Evolutionary conservation across 2,113 vertebrate genomes (phyloP), one percentile per base, ranked within the genome.

Genomic region (Rhinogobius similis): DNA sequence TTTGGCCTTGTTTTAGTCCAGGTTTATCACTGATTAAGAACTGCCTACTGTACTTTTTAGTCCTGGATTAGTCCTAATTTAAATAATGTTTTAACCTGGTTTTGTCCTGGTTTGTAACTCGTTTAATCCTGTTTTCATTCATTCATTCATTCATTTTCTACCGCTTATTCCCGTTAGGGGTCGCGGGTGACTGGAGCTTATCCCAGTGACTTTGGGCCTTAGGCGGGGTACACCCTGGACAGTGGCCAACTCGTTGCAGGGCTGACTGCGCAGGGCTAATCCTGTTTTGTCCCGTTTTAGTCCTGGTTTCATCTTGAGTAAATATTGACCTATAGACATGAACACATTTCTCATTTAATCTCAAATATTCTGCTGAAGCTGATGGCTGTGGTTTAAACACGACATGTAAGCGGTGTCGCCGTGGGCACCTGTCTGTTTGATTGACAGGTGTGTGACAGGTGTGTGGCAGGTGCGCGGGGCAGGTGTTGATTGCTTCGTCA

Each of bases 401-500:
- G 2, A 36, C 32, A 61, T 61, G 58, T 61, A 38, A 61, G n/a
- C 39, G 39, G 39, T 38, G 18, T 1, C 1, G 3, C 4, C 29
- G 16, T 61, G 27, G 8, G 14, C 27, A 14, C 56, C 27, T 29
- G 29, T 36, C 58, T 36, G 16, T 12, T n/a, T 36, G 58, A 58
- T 2, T 38, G 29, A 38, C 27, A 61, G 58, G 58, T 61, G 58
- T n/a, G 29, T 61, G 58, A 4, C 29, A 32, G 24, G 56, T 56
- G 53, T 6, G 24, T 56, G 55, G 16, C 55, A 58, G 55, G 55
- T 27, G 56, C 10, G 46, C 7, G 10, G 46, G 26, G 29, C 58
- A 61, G 58, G 58, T 61, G 58, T 36, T 36, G 29, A 61, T 61
- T 61, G 58, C 27, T 38, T 61, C 27, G 18, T 61, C 58, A 61